A percentile compares a stretch with the other conserved stretches of the same genome.
These are phyloP conservation scores for Microcebus tavaratra DNA, from an alignment of 2,113 vertebrate species.

Conservation along the genomic window DNA sequence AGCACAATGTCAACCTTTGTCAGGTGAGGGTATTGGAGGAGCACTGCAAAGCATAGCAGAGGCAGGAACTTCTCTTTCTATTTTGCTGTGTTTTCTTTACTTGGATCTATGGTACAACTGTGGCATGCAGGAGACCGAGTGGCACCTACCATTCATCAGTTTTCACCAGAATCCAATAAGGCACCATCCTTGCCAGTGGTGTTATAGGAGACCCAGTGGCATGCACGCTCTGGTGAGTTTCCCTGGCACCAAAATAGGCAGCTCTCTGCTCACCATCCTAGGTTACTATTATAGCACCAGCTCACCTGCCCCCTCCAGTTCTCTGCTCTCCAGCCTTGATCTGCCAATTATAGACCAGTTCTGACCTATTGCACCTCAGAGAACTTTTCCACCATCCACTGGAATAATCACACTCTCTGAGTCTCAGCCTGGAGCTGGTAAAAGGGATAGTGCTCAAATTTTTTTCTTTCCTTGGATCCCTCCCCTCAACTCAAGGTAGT, in stretches of 20 bases:
- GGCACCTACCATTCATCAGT: neutral
- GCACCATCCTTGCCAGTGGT: neutral
- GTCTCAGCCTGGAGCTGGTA: neutral
- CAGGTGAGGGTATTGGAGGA: slow-evolving; percentile 67
- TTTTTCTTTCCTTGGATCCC: neutral
- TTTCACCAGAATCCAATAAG: slow-evolving; percentile 10
- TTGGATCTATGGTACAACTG: neutral
- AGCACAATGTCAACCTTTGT: slow-evolving; percentile 45
- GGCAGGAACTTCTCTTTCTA: neutral
- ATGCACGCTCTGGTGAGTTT: neutral
- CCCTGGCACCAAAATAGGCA: neutral
- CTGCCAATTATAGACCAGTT: neutral
- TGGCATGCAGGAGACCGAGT: neutral
- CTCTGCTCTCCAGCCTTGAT: neutral
- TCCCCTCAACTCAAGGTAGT: neutral
- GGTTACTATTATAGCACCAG: neutral
- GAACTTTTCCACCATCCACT: neutral
- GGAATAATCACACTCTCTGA: neutral
- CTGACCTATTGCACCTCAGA: neutral
- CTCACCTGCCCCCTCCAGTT: neutral
- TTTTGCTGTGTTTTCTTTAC: slow-evolving; percentile 24
- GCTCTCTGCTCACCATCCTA: neutral
- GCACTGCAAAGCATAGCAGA: neutral
- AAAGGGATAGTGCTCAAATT: neutral
- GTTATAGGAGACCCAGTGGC: neutral